Conservation (phyloP, 2,888 invertebrate genomes). For the Halictus ligatus region DNA sequence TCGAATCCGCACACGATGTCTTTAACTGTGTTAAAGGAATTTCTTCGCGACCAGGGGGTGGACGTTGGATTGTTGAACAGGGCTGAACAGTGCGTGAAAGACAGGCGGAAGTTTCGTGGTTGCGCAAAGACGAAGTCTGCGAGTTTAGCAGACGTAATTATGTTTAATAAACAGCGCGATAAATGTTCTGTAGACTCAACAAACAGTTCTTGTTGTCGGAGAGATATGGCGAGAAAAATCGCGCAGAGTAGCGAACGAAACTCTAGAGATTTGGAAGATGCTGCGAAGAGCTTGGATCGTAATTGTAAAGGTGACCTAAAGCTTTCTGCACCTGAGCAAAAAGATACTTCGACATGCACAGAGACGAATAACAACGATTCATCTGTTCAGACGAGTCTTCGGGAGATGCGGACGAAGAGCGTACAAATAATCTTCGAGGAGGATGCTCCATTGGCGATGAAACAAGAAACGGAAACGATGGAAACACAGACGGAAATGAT, state of each 20-base stretch:
- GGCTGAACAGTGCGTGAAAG: slow-evolving; percentile 28
- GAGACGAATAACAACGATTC: background rate
- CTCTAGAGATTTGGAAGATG: background rate
- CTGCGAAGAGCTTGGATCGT: background rate
- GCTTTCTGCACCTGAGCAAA: background rate
- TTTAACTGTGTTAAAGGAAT: slow-evolving; percentile 37
- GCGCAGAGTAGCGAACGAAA: background rate
- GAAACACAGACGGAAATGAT: slow-evolving; percentile 21
- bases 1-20: slow-evolving; percentile 17
- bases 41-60: slow-evolving; percentile 40
- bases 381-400: slow-evolving; percentile 31
- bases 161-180: too few species aligned
- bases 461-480: background rate
- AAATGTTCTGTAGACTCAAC: background rate
- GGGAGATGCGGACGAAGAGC: background rate
- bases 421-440: slow-evolving; percentile 9
- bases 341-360: slow-evolving; percentile 2
- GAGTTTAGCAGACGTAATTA: background rate
- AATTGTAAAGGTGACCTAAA: background rate
- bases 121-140: slow-evolving; percentile 22
- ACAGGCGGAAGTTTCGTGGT: slow-evolving; percentile 1
- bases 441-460: background rate
- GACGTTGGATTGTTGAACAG: slow-evolving; percentile 25
- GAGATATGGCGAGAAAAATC: too few species aligned
- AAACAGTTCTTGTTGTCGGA: background rate